Evolutionary conservation across 1,140 invertebrate genomes (phyloP), one percentile per base, ranked within the genome.

Genomic region (Nasonia giraulti): DNA sequence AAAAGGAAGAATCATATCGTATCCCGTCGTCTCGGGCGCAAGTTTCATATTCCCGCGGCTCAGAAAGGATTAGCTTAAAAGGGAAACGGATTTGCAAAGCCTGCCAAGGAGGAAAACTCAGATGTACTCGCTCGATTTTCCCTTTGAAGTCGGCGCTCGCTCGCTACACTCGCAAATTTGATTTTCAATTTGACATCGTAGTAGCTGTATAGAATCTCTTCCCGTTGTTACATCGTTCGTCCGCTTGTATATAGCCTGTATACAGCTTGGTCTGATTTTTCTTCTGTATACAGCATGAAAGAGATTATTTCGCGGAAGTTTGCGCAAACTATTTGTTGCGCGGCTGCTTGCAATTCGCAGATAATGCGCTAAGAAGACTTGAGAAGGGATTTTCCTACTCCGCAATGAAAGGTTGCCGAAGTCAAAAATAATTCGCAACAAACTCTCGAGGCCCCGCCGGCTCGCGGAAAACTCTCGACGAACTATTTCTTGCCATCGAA

Each of bases 131-230:
- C 31, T 83, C 66, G 79, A 85, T 85, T 81, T 81, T 81, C n/a
- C 37, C 79, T 85, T 85, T 85, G 79, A 80, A 68, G 77, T 81
- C 69, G 79, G 69, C 47, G 33, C 40, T 71, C 69, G 69, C 69
- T 44, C 40, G 5, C 40, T 44, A 44, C 27, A 27, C 33, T 75
- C 47, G 74, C 55, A 81, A 81, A 85, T 85, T 80, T 85, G 20
- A 85, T 85, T 78, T 80, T 80, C 83, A 85, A 85, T 85, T 85
- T 80, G 44, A 71, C 40, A 7, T 20, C 14, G 14, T 79, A 66
- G 27, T 79, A 66, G 27, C 12, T 55, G 27, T 23, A 4, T 76
- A 7, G 12, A 27, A n/a, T 55, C 40, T 55, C n/a, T 20, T 11
- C n/a, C 6, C 14, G 12, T 5, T 17, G 6, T 62, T 7, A 17